Conservation (phyloP, 2,797 vertebrate genomes). For the Ibycter americanus region DNA sequence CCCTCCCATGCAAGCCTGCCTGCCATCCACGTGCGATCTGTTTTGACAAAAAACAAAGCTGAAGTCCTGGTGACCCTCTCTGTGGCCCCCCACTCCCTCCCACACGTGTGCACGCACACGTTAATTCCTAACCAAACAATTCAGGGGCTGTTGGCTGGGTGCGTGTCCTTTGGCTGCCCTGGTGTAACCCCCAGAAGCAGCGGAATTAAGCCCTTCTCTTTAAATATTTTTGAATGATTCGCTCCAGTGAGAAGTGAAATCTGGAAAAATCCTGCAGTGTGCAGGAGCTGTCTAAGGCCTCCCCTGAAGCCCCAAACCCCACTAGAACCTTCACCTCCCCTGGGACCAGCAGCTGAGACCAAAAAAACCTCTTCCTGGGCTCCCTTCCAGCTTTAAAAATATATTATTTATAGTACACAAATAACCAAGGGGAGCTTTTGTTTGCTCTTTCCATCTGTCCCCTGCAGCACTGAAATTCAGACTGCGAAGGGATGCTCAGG, state of each 20-base stretch:
- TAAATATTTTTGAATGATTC: slow-evolving; percentile 29
- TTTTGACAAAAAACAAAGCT: slow-evolving; percentile 66
- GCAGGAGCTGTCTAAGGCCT: background rate
- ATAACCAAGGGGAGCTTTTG: background rate
- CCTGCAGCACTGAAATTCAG: background rate
- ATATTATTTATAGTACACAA: slow-evolving; percentile 27
- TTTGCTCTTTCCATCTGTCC: slow-evolving; percentile 37
- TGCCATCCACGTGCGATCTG: slow-evolving; percentile 31
- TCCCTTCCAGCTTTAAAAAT: slow-evolving; percentile 29
- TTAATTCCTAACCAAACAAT: slow-evolving; percentile 54
- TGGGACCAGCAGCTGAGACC: background rate
- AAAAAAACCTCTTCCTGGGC: slow-evolving; percentile 10
- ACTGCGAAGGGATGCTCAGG: background rate
- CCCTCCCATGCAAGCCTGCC: background rate
- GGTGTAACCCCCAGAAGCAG: slow-evolving; percentile 19
- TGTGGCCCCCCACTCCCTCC: background rate
- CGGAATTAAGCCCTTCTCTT: slow-evolving; percentile 18
- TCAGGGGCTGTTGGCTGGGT: slow-evolving; percentile 16
- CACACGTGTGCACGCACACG: background rate
- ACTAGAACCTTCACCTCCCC: background rate
- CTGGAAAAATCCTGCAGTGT: background rate
- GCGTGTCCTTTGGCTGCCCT: slow-evolving; percentile 47
- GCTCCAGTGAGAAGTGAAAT: slow-evolving; percentile 25
- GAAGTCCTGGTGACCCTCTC: background rate
- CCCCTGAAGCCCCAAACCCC: background rate